Base-by-base conservation (phyloP, 2,113 vertebrate species). In the Argyrosomus japonicus region DNA sequence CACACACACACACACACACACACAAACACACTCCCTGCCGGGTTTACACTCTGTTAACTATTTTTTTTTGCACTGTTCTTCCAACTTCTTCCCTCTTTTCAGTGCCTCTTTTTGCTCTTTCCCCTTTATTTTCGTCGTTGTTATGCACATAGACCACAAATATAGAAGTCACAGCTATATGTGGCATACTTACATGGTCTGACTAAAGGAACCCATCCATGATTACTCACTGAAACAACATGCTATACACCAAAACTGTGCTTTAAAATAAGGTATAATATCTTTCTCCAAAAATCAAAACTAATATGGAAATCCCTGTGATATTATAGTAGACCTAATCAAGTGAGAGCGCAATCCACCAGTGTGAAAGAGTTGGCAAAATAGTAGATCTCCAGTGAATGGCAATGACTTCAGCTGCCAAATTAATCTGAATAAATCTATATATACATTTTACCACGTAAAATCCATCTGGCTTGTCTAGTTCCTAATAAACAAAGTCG, bases 1-100 rank as follows among this genome's bases (percentile, higher is more conserved):
- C 25, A 36, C 47, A 21, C 29, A 23, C 54, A 36, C n/a, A 19
- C 67, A 25, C 25, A 40, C 53, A 25, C 29, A 23, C 50, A 36
- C 54, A 43, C 64, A 60, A 1, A 23, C 40, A 56, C 63, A 15
- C 56, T 56, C 76, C 5, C 53, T 51, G 32, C 32, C 45, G 54
- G 2, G 9, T 56, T 58, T 60, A 36, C 62, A 58, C 60, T 63
- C n/a, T 82, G 58, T 56, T 65, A 69, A 77, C 78, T 75, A 51
- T 40, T 40, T 40, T 27, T 71, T 67, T 84, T 25, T 45, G 17
- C 57, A 19, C 69, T 78, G 15, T 1, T 40, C 6, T 63, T 64
- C 27, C 21, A 56, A 54, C 48, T 75, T 62, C 32, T 69, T 74
- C 43, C 18, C 8, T 69, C 40, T 79, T 81, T 67, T 19, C 45